Evolutionary conservation across 2,888 invertebrate species (phyloP), one percentile per base, ranked within the genome.

Genomic region (Trichogramma dendrolimi): DNA sequence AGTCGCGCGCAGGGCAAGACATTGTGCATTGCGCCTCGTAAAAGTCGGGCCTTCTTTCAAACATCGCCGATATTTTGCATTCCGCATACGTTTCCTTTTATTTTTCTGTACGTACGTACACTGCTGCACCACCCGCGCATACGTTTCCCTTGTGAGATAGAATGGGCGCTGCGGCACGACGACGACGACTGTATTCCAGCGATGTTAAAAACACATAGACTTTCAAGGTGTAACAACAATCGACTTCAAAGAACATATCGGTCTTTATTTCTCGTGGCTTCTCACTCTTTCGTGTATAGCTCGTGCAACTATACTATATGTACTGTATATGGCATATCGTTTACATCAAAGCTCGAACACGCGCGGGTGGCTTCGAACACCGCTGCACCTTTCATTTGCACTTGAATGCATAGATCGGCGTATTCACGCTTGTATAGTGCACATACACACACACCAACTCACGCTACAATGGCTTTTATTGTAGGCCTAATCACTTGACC

Each of bases 1-100:
- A 27, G 27, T 27, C 27, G 27, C 27, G 27, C 27, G 27, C 27
- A 27, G 27, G 1, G 27, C 27, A 27, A 69, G 68, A 70, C 68
- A 69, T 67, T 66, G 63, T 62, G 68, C 65, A 65, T 44, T 61
- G 47, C 49, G 10, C 61, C 68, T 74, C 75, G 69, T 75, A 75
- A 75, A 75, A 73, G 69, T 70, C 70, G 66, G 71, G 71, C 70
- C 72, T 73, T 71, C 69, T 69, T 73, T 72, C 70, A 67, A 70
- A 39, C 62, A 64, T 65, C 60, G 60, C 54, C 62, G 60, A 65
- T 59, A 59, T 57, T 27, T 27, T 27, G 27, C 27, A 64, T 62
- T 57, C 58, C 53, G 47, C 50, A 27, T 27, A 27, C 27, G 27
- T 62, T 64, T 64, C 52, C 59, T 53, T 60, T 56, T 61, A 60